Conservation (phyloP, 2,113 vertebrate species). For the Mormyrus lacerda region DNA sequence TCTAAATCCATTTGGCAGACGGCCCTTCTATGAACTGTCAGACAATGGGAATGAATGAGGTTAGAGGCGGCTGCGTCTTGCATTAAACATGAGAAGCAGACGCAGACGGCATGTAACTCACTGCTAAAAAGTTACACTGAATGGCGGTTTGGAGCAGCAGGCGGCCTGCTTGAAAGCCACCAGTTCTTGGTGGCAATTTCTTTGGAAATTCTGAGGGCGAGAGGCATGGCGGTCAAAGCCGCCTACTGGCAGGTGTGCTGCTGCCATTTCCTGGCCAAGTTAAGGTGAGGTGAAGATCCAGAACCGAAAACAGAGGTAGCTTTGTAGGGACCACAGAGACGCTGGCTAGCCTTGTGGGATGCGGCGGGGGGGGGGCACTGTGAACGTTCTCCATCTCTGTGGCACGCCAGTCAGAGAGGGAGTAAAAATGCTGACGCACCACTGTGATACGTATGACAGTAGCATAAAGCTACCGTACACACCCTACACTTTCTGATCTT, state of each 20-base stretch:
- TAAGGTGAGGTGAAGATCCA: constrained; percentile 27
- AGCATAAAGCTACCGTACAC: neutral
- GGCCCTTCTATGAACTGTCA: constrained; percentile 33
- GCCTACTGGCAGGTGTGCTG: constrained; percentile 29
- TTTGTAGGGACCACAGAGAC: constrained; percentile 34
- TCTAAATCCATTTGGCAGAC: constrained; percentile 27
- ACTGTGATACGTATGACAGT: constrained; percentile 32
- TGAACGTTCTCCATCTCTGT: neutral
- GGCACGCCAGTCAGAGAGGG: neutral
- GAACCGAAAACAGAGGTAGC: constrained; percentile 42
- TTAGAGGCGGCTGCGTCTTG: constrained; percentile 28
- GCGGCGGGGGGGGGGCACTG: neutral
- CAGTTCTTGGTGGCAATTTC: constrained; percentile 29
- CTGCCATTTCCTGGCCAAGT: constrained; percentile 32
- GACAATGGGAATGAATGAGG: constrained; percentile 35
- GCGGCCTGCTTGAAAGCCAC: neutral
- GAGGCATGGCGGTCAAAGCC: constrained; percentile 19
- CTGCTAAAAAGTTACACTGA: constrained; percentile 18
- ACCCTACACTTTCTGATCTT: neutral
- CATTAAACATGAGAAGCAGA: constrained; percentile 45
- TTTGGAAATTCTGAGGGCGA: constrained; percentile 35
- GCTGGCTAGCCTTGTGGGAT: constrained; percentile 25
- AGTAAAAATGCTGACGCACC: neutral
- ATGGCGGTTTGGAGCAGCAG: constrained; percentile 31
- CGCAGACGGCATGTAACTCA: constrained; percentile 28